Conservation (phyloP, 2,113 vertebrate genomes). For the Alexandromys fortis region DNA sequence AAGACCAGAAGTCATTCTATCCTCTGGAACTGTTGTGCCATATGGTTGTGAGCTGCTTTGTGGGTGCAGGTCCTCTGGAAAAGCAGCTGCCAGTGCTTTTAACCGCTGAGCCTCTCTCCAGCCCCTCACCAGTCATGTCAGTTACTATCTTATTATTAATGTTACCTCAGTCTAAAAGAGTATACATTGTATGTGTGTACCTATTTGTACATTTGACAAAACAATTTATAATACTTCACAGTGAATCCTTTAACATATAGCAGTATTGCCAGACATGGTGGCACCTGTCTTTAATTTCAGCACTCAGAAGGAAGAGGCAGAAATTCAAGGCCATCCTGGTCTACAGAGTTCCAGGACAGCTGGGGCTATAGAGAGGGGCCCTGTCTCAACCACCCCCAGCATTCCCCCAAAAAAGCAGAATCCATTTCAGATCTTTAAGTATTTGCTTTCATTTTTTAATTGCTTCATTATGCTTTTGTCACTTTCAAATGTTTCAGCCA, state of each 20-base stretch:
- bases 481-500: slow-evolving; percentile 43
- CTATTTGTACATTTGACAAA: slow-evolving; percentile 21
- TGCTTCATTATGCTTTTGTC: neutral
- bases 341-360: neutral
- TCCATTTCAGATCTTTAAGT: neutral
- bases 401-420: neutral
- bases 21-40: neutral
- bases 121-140: neutral
- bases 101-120: neutral
- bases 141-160: slow-evolving; percentile 32
- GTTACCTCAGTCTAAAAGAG: slow-evolving; percentile 17
- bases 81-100: neutral
- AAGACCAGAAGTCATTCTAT: neutral
- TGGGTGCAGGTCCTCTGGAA: neutral
- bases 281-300: neutral
- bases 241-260: neutral
- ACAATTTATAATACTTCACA: slow-evolving; percentile 17
- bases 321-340: neutral
- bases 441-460: slow-evolving; percentile 46
- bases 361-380: neutral
- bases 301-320: neutral
- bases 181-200: neutral
- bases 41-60: neutral
- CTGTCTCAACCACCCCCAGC: neutral
- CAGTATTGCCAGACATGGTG: neutral